These are phyloP conservation scores for Spinus olivaceus DNA, from an alignment of 2,797 vertebrate species.

Conservation along the genomic window DNA sequence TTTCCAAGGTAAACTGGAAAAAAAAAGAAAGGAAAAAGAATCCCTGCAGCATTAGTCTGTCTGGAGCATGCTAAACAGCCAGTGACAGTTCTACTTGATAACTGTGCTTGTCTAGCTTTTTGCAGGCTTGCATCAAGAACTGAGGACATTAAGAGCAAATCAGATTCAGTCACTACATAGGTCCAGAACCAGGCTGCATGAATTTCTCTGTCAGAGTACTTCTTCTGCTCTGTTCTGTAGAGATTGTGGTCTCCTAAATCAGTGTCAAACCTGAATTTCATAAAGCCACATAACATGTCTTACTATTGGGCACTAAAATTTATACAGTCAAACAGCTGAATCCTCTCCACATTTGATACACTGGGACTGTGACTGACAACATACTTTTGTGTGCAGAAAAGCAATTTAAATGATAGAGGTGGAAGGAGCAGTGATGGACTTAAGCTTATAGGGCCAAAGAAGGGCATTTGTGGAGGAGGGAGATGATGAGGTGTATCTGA, in stretches of 20 bases:
- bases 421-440: background rate
- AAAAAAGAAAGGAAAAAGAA: background rate
- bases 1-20: background rate
- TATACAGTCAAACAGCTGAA: background rate
- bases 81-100: background rate
- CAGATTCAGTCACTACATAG: background rate
- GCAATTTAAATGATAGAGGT: background rate
- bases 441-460: background rate
- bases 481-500: background rate
- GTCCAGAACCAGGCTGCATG: background rate
- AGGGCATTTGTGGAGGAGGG: background rate
- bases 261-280: rapidly evolving
- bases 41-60: background rate
- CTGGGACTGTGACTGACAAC: background rate
- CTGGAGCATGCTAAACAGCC: background rate
- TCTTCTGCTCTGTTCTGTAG: background rate
- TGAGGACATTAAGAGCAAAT: background rate
- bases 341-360: background rate
- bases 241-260: background rate
- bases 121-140: background rate
- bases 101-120: background rate
- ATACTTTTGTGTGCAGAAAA: background rate
- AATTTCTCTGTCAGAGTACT: background rate
- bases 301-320: background rate
- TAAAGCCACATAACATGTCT: rapidly evolving